Evolutionary conservation across 2,888 invertebrate species (phyloP).

Genomic region (Eustalomyia histrio): DNA sequence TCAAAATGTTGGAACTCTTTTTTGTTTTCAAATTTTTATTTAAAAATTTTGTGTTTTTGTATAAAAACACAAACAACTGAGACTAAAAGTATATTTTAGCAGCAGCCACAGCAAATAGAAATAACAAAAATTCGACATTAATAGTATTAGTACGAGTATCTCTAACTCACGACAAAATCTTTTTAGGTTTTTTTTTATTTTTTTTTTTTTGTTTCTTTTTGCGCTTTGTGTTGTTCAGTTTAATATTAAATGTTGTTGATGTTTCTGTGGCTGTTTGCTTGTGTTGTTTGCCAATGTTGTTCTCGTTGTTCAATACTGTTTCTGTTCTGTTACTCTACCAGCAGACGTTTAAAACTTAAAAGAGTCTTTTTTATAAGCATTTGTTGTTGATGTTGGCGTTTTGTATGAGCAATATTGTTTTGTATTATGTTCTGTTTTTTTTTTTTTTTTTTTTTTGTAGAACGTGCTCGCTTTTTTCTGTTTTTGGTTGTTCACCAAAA

Average conservation of each 20-base stretch:
- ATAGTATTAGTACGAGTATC: constrained; percentile 38
- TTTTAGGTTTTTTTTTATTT: background rate
- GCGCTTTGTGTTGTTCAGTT: constrained; percentile 30
- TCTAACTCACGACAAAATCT: constrained; percentile 25
- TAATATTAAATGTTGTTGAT: constrained; percentile 12
- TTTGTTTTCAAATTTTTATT: constrained; percentile 54
- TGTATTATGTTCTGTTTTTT: no score
- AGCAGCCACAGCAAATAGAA: constrained; percentile 17
- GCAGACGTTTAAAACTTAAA: background rate
- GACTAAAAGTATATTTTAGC: constrained; percentile 17
- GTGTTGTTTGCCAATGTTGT: constrained; percentile 20
- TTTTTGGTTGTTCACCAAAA: constrained; percentile 17
- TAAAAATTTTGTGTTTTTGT: constrained; percentile 52
- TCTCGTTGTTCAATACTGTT: background rate
- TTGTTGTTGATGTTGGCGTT: constrained; percentile 31
- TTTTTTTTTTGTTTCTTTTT: no score
- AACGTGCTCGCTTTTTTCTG: constrained; percentile 40
- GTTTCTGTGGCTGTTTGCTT: background rate
- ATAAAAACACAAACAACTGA: constrained; percentile 37
- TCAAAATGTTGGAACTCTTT: constrained; percentile 63
- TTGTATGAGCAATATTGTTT: constrained; percentile 27
- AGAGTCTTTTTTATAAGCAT: background rate
- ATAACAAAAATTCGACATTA: constrained; percentile 29
- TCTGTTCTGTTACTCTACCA: background rate
- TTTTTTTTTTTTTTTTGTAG: constrained; percentile 31